Percentiles rank a stretch among this genome's conserved stretches.
Evolutionary conservation across 1,140 invertebrate genomes (phyloP).

Genomic region (Polypedilum vanderplanki): DNA sequence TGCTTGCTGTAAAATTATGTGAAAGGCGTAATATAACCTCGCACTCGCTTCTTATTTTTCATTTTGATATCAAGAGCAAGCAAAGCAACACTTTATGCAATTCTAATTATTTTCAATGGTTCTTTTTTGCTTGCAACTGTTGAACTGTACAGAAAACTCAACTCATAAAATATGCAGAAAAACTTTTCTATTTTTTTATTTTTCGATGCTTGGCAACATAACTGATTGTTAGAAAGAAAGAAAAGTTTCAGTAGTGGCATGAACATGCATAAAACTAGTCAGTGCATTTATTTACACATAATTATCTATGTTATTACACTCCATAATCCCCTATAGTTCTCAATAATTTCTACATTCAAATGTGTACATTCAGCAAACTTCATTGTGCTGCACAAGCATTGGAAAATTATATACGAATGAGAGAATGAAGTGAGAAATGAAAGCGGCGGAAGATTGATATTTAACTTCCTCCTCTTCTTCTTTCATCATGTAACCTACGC

Average conservation of each 20-base stretch:
- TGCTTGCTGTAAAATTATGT: no score
- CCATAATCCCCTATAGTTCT: background rate
- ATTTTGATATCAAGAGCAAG: no score
- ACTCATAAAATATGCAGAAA: constrained; percentile 25
- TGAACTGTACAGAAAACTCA: background rate
- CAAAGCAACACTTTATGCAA: constrained; percentile 6
- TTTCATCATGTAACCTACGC: constrained; percentile 6
- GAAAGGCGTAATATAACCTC: background rate
- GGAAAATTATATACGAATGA: no score
- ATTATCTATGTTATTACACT: constrained; percentile 27
- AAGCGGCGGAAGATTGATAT: background rate
- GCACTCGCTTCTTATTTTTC: background rate
- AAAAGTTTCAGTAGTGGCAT: constrained; percentile 12
- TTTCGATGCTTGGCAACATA: no score
- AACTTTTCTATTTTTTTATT: no score
- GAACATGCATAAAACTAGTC: constrained; percentile 27
- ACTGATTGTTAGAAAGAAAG: no score
- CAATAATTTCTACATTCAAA: background rate
- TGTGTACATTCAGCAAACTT: background rate
- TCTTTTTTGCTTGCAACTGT: no score
- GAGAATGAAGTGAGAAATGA: constrained; percentile 10
- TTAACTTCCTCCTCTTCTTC: background rate
- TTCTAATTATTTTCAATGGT: constrained; percentile 28
- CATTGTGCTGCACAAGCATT: background rate
- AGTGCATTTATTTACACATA: constrained; percentile 26